Percentiles rank a stretch among this genome's conserved stretches.
Conservation (phyloP, 2,113 vertebrate species). For the Syngnathus scovelli region DNA sequence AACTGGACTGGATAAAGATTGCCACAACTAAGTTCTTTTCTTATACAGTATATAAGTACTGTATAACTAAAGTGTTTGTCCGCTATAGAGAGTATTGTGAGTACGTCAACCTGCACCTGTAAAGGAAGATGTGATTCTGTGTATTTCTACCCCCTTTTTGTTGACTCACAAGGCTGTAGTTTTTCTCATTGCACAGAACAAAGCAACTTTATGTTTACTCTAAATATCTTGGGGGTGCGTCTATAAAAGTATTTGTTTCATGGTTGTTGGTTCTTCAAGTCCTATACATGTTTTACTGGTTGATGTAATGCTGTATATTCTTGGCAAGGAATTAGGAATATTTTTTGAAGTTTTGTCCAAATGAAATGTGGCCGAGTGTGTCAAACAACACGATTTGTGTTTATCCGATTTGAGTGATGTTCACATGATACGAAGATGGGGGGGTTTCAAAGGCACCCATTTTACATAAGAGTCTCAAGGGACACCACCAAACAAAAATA, state of each 20-base stretch:
- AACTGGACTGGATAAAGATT: conserved; percentile 45
- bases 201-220: conserved; percentile 10
- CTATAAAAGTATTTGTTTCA: background rate
- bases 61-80: conserved; percentile 8
- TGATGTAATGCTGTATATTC: conserved; percentile 8
- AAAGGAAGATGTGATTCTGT: conserved; percentile 5
- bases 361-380: conserved; percentile 32
- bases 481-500: background rate
- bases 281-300: background rate
- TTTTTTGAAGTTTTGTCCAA: conserved; percentile 45
- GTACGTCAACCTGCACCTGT: conserved; percentile 25
- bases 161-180: conserved; percentile 17
- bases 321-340: conserved; percentile 6
- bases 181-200: conserved; percentile 22
- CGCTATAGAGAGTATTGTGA: background rate
- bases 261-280: background rate
- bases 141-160: conserved; percentile 27
- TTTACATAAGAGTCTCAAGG: background rate
- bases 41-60: conserved; percentile 14
- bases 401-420: background rate
- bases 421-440: background rate
- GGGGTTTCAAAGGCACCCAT: background rate
- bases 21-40: conserved; percentile 22
- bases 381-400: background rate
- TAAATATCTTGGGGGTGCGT: background rate